Evolutionary conservation across 2,888 invertebrate species (phyloP).

Genomic region (Chalcis sispes): DNA sequence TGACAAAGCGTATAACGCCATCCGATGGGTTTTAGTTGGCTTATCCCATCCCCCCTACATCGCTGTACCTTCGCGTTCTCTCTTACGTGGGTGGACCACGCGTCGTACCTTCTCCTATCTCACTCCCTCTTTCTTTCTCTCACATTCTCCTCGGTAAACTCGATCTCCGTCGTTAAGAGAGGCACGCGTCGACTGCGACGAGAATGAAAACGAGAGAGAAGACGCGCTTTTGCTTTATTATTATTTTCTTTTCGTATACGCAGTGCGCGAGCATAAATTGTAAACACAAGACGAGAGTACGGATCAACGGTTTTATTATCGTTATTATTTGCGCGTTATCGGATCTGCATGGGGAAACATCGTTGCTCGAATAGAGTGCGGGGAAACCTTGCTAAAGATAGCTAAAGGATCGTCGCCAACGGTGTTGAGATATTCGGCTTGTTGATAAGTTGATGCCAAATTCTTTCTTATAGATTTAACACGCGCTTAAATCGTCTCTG

Average conservation of each 20-base stretch:
- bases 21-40: conserved; percentile 37
- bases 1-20: conserved; percentile 35
- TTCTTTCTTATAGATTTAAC: too few relatives aligned
- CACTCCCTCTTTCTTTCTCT: conserved; percentile 64
- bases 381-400: too few relatives aligned
- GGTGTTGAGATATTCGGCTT: too few relatives aligned
- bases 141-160: conserved; percentile 56
- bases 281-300: not conserved
- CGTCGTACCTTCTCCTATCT: too few relatives aligned
- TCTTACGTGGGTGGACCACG: too few relatives aligned
- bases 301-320: conserved; percentile 40
- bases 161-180: conserved; percentile 59
- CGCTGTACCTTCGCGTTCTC: not conserved
- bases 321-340: conserved; percentile 40
- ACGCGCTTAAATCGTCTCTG: too few relatives aligned
- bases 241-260: not conserved
- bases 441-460: too few relatives aligned
- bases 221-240: too few relatives aligned
- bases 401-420: too few relatives aligned
- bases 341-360: not conserved
- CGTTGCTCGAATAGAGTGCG: not conserved
- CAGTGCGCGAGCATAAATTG: conserved; percentile 15
- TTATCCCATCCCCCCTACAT: conserved; percentile 13
- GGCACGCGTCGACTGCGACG: conserved; percentile 5
- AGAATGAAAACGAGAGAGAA: conserved; percentile 5